Percentiles rank a stretch among this genome's conserved stretches.
Evolutionary conservation across 2,113 vertebrate genomes (phyloP).

Genomic region (Todiramphus chloris): DNA sequence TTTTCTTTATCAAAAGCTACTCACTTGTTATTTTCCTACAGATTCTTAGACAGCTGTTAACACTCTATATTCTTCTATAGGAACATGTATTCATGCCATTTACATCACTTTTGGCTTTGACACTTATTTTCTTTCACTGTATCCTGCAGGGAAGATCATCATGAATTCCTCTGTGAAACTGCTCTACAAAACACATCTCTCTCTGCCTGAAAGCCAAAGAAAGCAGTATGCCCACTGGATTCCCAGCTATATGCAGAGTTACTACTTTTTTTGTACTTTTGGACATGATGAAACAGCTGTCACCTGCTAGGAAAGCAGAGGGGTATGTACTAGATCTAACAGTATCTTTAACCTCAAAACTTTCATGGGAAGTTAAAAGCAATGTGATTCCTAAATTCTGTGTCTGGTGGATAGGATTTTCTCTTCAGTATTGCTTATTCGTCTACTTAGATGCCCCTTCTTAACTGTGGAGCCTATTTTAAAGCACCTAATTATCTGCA

Average conservation of each 20-base stretch:
- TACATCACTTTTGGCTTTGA: background rate
- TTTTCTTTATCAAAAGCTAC: background rate
- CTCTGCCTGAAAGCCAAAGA: conserved; percentile 1
- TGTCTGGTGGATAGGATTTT: background rate
- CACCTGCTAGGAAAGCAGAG: background rate
- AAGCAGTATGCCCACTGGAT: conserved; percentile 21
- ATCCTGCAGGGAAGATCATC: conserved; percentile 5
- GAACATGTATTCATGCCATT: background rate
- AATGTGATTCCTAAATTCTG: background rate
- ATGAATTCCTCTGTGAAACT: background rate
- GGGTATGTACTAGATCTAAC: background rate
- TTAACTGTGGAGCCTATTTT: background rate
- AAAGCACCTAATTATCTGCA: background rate
- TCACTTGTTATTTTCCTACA: background rate
- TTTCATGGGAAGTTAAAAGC: background rate
- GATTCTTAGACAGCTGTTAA: conserved; percentile 8
- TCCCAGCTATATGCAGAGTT: conserved; percentile 1
- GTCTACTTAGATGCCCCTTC: background rate
- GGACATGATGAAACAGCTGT: background rate
- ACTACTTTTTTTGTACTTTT: background rate
- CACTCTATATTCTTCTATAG: background rate
- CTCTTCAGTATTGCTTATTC: background rate
- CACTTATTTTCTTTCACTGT: background rate
- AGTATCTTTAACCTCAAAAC: background rate
- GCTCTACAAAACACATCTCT: background rate